phyloP scores from a whole-genome alignment of 2,888 invertebrate genomes.

The Rhabditoides inermis region DNA sequence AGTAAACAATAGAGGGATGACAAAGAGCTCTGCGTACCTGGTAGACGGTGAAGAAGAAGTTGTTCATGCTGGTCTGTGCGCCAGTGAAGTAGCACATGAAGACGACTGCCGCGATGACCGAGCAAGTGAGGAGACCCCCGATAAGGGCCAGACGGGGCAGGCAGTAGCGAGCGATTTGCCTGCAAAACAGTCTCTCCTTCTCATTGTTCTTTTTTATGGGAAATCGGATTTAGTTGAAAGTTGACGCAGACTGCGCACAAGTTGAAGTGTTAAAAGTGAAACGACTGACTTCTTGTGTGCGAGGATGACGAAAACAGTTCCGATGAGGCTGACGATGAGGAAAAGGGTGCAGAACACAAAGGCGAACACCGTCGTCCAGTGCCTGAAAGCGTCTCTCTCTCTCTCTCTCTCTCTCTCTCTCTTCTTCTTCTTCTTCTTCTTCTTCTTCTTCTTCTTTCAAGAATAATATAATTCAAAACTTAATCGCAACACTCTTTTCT shows the following conservation, averaged over 20 bases:
- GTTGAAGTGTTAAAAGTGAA: too few relatives aligned
- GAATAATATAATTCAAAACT: too few relatives aligned
- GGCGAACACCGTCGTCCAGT: slow-evolving; percentile 17
- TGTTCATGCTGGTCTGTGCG: slow-evolving; percentile 27
- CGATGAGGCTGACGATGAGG: slow-evolving; percentile 19
- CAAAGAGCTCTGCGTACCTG: slow-evolving; percentile 21
- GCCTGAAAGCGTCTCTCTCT: slow-evolving; percentile 12
- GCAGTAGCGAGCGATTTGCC: slow-evolving; percentile 24
- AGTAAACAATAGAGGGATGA: not conserved
- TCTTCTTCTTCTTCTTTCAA: not conserved
- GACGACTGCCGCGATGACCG: slow-evolving; percentile 13
- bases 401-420: not conserved
- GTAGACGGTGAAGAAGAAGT: slow-evolving; percentile 22
- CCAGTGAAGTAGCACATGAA: slow-evolving; percentile 35
- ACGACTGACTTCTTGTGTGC: slow-evolving; percentile 16
- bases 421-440: not conserved
- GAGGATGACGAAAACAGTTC: slow-evolving; percentile 23
- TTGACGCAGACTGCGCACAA: too few relatives aligned
- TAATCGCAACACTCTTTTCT: not conserved
- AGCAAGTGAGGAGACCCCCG: slow-evolving; percentile 24
- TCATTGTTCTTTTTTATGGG: not conserved
- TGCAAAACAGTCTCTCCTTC: not conserved
- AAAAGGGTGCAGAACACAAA: slow-evolving; percentile 24
- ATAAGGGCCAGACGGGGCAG: slow-evolving; percentile 26
- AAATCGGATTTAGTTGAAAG: too few relatives aligned